phyloP scores from a whole-genome alignment of 53 echinoderm and acorn worm species.

The Temnopleurus reevesii region DNA sequence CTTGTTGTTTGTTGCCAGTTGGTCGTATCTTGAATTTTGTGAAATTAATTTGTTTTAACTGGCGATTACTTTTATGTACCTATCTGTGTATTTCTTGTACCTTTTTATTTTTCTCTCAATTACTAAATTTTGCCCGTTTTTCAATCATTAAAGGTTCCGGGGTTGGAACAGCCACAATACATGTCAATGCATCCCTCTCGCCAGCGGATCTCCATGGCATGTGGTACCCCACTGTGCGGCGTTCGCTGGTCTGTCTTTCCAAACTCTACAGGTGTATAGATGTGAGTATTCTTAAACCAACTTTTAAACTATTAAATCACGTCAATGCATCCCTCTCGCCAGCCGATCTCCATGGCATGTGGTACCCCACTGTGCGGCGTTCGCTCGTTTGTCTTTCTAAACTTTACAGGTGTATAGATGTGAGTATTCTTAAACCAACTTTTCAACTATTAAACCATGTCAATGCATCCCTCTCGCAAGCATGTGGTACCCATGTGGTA shows the following conservation, averaged over 20 bases:
- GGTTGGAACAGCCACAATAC: constrained; percentile 45
- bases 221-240: constrained; percentile 99
- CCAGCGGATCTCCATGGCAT: constrained; percentile 99
- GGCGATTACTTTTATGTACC: too few species aligned
- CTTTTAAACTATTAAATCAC: too few species aligned
- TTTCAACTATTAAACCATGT: too few species aligned
- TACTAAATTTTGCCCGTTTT: background rate
- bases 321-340: constrained; percentile 83
- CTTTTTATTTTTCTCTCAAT: too few species aligned
- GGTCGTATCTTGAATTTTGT: too few species aligned
- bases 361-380: constrained; percentile 98
- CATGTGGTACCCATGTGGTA: constrained; percentile 96
- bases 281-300: constrained; percentile 69
- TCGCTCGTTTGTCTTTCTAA: constrained; percentile 97
- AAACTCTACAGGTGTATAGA: constrained; percentile 98
- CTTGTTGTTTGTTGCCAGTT: too few species aligned
- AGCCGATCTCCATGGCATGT: constrained; percentile 99
- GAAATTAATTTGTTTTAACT: too few species aligned
- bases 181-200: constrained; percentile 75
- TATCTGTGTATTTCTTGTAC: too few species aligned
- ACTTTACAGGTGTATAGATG: constrained; percentile 97
- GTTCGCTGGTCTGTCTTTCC: constrained; percentile 95
- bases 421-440: too few species aligned
- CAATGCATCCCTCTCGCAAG: constrained; percentile 84
- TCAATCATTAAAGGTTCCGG: background rate